These are phyloP conservation scores for Lochmaea crataegi DNA, from an alignment of 2,888 invertebrate genomes.

Conservation along the genomic window DNA sequence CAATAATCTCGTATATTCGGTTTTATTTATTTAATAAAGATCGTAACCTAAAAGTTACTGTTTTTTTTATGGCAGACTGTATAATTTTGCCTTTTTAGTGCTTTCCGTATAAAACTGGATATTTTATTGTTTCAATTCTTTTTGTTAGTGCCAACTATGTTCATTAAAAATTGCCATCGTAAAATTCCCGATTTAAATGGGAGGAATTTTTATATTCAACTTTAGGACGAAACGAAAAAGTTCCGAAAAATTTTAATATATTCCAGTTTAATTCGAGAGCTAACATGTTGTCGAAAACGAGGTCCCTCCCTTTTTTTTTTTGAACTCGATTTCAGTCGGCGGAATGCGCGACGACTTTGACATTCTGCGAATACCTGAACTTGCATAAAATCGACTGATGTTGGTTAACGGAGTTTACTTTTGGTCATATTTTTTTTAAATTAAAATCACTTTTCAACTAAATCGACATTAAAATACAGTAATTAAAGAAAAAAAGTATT, in stretches of 20 bases:
- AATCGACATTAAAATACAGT: no score
- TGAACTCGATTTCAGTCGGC: neutral
- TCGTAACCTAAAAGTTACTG: no score
- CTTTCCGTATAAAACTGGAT: no score
- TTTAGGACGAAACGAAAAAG: conserved; percentile 13
- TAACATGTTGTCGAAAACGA: conserved; percentile 23
- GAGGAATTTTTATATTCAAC: conserved; percentile 13
- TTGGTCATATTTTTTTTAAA: no score
- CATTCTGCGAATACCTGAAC: conserved; percentile 17
- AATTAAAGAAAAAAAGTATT: no score
- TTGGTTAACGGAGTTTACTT: no score
- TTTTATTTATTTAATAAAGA: no score
- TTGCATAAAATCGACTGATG: neutral
- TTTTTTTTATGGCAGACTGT: no score
- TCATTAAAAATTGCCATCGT: conserved; percentile 7
- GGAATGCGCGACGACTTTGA: conserved; percentile 12
- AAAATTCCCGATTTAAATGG: conserved; percentile 9
- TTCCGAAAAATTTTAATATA: conserved; percentile 24
- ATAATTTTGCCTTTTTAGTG: no score
- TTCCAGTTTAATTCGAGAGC: conserved; percentile 9
- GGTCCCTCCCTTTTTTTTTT: conserved; percentile 9
- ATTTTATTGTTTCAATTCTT: neutral
- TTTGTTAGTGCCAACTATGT: neutral
- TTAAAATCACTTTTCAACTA: no score
- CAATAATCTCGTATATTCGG: no score